A percentile compares a stretch with the other conserved stretches of the same genome.
phyloP scores from a whole-genome alignment of 2,113 vertebrate species.

The Hemicordylus capensis region DNA sequence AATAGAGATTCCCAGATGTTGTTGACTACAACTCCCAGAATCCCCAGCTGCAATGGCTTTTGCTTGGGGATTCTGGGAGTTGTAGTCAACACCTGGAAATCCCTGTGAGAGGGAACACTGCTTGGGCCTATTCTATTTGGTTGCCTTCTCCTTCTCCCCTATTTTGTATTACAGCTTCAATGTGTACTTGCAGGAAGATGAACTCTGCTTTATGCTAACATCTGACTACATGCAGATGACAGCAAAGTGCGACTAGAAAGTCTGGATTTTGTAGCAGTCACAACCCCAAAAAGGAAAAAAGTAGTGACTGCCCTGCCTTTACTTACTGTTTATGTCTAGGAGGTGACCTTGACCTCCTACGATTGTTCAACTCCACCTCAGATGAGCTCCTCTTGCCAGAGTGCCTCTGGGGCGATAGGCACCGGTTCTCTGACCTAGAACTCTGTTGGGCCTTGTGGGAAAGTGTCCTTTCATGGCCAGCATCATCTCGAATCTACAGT shows the following conservation, averaged over 20 bases:
- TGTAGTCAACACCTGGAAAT: no score
- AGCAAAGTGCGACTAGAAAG: background rate
- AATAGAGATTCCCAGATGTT: no score
- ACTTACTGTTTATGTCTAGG: slow-evolving; percentile 65
- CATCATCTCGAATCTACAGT: slow-evolving; percentile 65
- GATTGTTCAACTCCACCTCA: slow-evolving; percentile 20
- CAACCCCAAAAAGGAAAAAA: background rate
- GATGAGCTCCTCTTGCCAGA: slow-evolving; percentile 49
- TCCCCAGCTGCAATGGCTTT: no score
- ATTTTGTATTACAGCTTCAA: background rate
- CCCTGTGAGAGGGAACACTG: no score
- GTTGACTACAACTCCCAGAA: no score
- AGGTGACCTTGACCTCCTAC: slow-evolving; percentile 58
- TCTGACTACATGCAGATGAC: background rate
- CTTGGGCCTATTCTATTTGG: no score
- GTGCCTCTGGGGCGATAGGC: slow-evolving; percentile 62
- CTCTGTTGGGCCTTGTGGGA: slow-evolving; percentile 24
- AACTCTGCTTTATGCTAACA: background rate
- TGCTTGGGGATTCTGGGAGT: no score
- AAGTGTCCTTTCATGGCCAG: slow-evolving; percentile 33
- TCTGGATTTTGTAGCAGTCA: background rate
- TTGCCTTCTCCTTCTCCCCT: background rate
- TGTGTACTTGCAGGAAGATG: background rate
- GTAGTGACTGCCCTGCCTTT: background rate
- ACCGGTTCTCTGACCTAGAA: slow-evolving; percentile 63